Evolutionary conservation across 2,888 invertebrate genomes (phyloP).

Genomic region (Arenicola marina): DNA sequence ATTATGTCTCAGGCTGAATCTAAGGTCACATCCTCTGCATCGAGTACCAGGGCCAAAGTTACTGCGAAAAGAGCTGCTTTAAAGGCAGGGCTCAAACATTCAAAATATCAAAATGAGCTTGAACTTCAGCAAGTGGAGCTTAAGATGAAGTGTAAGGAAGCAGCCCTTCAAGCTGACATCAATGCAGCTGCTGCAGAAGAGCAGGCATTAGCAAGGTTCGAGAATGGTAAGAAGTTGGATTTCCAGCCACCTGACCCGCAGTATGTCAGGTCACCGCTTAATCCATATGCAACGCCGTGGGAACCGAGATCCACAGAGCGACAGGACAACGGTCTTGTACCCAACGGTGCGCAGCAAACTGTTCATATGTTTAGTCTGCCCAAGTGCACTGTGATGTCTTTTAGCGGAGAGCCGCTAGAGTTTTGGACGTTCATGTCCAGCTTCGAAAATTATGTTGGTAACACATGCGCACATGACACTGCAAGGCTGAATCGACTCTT

Average conservation of each 20-base stretch:
- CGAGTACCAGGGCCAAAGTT: not conserved
- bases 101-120: not conserved
- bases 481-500: not conserved
- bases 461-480: not conserved
- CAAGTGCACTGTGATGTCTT: not conserved
- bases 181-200: not conserved
- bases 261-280: not conserved
- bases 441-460: not conserved
- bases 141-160: not conserved
- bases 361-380: not conserved
- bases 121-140: not conserved
- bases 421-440: not conserved
- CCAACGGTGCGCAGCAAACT: not conserved
- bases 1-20: not conserved
- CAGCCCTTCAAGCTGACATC: not conserved
- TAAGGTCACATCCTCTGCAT: not conserved
- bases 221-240: not conserved
- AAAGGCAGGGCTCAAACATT: not conserved
- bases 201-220: not conserved
- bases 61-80: not conserved
- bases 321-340: too few relatives aligned
- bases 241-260: not conserved
- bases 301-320: not conserved
- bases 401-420: not conserved
- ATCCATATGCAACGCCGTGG: not conserved